A percentile compares a stretch with the other conserved stretches of the same genome.
These are phyloP conservation scores for Idaea biselata DNA, from an alignment of 2,888 invertebrate species.

Conservation along the genomic window DNA sequence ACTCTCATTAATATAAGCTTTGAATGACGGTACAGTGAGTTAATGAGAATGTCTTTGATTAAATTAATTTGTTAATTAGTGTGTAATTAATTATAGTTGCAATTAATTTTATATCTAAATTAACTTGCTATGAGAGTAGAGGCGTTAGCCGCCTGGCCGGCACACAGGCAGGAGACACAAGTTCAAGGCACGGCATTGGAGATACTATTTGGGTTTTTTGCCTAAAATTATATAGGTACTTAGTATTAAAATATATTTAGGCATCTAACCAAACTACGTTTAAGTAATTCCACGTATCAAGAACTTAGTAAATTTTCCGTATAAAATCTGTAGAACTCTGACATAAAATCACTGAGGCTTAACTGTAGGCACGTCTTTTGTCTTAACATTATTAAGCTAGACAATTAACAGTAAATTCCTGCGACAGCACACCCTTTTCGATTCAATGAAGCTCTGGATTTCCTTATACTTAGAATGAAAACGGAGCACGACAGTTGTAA, in stretches of 20 bases:
- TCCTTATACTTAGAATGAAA: not conserved
- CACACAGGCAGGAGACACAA: no score
- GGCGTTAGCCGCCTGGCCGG: no score
- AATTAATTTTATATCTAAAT: no score
- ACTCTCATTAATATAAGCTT: no score
- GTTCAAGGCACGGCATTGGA: no score
- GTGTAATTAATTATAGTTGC: no score
- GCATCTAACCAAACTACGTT: not conserved
- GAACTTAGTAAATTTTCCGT: not conserved
- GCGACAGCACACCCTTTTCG: not conserved
- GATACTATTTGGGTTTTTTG: no score
- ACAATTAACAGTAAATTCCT: conserved; percentile 1
- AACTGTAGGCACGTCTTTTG: not conserved
- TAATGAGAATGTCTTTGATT: no score
- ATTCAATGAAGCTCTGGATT: not conserved
- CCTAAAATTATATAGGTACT: no score
- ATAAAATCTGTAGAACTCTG: not conserved
- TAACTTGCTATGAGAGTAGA: no score
- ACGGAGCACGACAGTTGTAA: not conserved
- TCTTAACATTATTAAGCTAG: not conserved
- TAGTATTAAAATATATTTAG: not conserved
- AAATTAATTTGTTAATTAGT: no score
- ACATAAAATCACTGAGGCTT: not conserved
- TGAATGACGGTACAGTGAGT: no score
- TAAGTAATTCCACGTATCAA: not conserved